A percentile compares a stretch with the other conserved stretches of the same genome.
Conservation (phyloP, 2,797 vertebrate genomes). For the Siniperca undulata region DNA sequence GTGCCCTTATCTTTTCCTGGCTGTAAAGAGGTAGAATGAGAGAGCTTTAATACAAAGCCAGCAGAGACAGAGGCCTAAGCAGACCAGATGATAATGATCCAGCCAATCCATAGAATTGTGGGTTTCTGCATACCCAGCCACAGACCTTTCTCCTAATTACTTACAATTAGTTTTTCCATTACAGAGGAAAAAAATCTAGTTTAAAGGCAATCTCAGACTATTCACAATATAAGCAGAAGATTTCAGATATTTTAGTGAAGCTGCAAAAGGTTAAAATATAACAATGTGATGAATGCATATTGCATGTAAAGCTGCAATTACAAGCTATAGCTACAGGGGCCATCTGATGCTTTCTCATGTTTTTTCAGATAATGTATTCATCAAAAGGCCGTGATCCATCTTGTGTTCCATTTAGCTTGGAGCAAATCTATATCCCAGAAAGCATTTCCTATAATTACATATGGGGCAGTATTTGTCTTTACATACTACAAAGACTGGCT, state of each 20-base stretch:
- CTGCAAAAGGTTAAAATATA: constrained; percentile 5
- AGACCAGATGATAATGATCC: constrained; percentile 47
- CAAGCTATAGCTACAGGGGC: constrained; percentile 16
- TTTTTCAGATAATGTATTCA: constrained; percentile 52
- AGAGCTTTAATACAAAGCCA: constrained; percentile 41
- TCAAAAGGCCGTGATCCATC: constrained; percentile 69
- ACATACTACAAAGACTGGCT: constrained; percentile 40
- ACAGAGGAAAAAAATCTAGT: neutral
- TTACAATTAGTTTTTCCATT: constrained; percentile 14
- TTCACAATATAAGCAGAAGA: neutral
- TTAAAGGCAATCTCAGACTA: neutral
- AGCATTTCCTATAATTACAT: constrained; percentile 76
- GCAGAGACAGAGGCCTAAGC: constrained; percentile 13
- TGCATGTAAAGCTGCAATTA: constrained; percentile 1
- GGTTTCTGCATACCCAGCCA: constrained; percentile 15
- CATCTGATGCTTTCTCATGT: constrained; percentile 29
- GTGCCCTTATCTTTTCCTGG: constrained; percentile 57
- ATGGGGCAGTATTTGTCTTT: constrained; percentile 66
- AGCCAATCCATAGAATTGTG: constrained; percentile 20
- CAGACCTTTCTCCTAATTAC: constrained; percentile 3
- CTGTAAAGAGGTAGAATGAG: constrained; percentile 24
- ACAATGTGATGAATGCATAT: constrained; percentile 13
- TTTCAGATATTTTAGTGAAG: neutral
- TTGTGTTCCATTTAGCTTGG: constrained; percentile 65
- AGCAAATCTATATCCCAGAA: constrained; percentile 76